Percentiles rank a stretch among this genome's conserved stretches.
These are phyloP conservation scores for Drosophila anceps DNA, from an alignment of 2,888 invertebrate species.

Conservation along the genomic window DNA sequence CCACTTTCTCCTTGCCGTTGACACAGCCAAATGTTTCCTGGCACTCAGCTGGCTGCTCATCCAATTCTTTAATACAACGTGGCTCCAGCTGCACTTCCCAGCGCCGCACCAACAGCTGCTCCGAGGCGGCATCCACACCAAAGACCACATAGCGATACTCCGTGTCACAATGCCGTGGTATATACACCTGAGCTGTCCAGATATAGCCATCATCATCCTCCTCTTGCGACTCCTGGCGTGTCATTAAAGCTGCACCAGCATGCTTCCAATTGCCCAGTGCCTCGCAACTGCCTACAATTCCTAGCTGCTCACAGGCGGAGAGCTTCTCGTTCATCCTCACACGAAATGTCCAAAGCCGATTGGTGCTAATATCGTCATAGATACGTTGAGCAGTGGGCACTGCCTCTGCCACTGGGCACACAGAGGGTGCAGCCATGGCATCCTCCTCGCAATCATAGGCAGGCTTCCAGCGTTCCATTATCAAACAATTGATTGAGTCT, in stretches of 20 bases:
- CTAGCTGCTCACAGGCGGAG: constrained; percentile 88
- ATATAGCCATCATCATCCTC: constrained; percentile 85
- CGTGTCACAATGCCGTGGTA: constrained; percentile 89
- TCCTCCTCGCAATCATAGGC: constrained; percentile 85
- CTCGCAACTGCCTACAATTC: constrained; percentile 89
- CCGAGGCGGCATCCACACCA: constrained; percentile 87
- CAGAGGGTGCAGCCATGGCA: constrained; percentile 70
- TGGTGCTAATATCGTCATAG: constrained; percentile 68
- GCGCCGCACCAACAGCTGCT: constrained; percentile 88
- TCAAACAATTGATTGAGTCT: constrained; percentile 16
- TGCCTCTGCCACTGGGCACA: constrained; percentile 30
- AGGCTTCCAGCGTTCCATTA: constrained; percentile 90
- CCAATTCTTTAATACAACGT: constrained; percentile 87
- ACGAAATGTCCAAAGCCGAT: constrained; percentile 86
- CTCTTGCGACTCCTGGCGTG: constrained; percentile 45
- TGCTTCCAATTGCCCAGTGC: constrained; percentile 91
- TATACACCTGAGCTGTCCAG: constrained; percentile 88
- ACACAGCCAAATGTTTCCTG: constrained; percentile 88
- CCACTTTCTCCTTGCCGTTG: constrained; percentile 88
- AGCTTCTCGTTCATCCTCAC: constrained; percentile 86
- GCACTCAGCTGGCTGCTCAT: constrained; percentile 55
- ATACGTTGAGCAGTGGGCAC: constrained; percentile 37
- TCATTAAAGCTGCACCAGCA: constrained; percentile 87
- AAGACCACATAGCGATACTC: constrained; percentile 92
- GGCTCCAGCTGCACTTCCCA: constrained; percentile 94